Conservation (phyloP, 2,113 vertebrate genomes). For the Gymnogyps californianus region DNA sequence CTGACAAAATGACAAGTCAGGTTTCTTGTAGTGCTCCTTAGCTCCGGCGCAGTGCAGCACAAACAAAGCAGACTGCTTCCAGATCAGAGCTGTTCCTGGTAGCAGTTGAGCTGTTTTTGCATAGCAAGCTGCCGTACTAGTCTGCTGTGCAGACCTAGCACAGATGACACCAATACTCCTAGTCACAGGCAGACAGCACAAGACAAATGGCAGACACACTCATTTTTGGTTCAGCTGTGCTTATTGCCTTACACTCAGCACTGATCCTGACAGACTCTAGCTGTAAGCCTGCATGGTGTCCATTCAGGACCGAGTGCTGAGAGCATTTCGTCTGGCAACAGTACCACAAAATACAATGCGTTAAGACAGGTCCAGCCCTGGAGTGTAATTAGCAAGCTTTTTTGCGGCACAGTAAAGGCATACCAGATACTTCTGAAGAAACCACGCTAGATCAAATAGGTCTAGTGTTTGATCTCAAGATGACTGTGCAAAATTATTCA, state of each 20-base stretch:
- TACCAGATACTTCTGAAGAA: slow-evolving; percentile 9
- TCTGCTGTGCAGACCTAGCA: neutral
- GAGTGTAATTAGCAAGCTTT: neutral
- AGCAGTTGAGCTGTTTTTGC: neutral
- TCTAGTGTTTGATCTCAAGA: slow-evolving; percentile 13
- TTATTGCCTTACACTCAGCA: neutral
- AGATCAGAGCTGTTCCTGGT: neutral
- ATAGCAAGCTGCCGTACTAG: neutral
- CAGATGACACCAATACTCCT: neutral
- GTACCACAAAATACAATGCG: neutral
- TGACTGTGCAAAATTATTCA: slow-evolving; percentile 5
- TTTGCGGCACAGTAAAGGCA: neutral
- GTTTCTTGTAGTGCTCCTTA: neutral
- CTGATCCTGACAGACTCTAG: neutral
- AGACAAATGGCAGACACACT: neutral
- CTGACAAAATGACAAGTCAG: neutral
- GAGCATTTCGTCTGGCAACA: neutral
- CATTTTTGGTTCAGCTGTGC: neutral
- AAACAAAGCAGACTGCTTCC: neutral
- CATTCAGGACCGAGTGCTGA: neutral
- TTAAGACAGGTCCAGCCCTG: neutral
- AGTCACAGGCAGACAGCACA: neutral
- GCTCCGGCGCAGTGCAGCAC: rapidly evolving
- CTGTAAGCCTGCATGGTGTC: neutral
- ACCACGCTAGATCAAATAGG: slow-evolving; percentile 4